Percentiles rank a stretch among this genome's conserved stretches.
Conservation (phyloP, 2,888 invertebrate genomes). For the Apotomis turbidana region DNA sequence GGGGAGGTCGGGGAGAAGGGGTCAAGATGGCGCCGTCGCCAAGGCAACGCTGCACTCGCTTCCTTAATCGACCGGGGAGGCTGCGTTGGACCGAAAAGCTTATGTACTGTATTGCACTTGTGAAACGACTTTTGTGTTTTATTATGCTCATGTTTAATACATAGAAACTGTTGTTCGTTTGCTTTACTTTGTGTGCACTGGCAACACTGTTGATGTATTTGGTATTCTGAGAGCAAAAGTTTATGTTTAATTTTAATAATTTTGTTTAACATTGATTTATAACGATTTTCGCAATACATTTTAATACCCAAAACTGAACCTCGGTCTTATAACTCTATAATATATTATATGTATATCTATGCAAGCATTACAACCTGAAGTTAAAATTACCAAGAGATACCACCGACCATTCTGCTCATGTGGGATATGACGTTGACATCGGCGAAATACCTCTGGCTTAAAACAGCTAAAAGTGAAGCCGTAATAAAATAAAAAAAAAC, state of each 20-base stretch:
- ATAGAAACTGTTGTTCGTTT: constrained; percentile 33
- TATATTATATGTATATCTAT: too few relatives aligned
- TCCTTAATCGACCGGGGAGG: constrained; percentile 81
- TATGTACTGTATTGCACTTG: constrained; percentile 81
- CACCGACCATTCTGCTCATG: too few relatives aligned
- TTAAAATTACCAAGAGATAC: too few relatives aligned
- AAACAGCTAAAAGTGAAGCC: too few relatives aligned
- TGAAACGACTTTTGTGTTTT: constrained; percentile 62
- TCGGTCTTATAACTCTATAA: too few relatives aligned
- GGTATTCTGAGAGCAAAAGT: constrained; percentile 2
- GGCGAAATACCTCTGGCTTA: too few relatives aligned
- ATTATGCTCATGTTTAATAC: constrained; percentile 49
- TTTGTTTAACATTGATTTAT: background rate
- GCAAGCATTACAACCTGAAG: too few relatives aligned
- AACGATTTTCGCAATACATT: too few relatives aligned
- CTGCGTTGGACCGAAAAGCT: constrained; percentile 69
- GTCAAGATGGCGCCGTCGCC: constrained; percentile 81
- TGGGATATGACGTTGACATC: too few relatives aligned
- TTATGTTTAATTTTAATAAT: constrained; percentile 6
- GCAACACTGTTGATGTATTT: constrained; percentile 29
- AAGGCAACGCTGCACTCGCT: constrained; percentile 82
- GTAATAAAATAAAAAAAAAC: too few relatives aligned
- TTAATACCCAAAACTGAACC: too few relatives aligned
- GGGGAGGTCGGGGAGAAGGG: constrained; percentile 54
- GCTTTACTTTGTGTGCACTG: constrained; percentile 27